A percentile compares a stretch with the other conserved stretches of the same genome.
Evolutionary conservation across 2,113 vertebrate genomes (phyloP).

Genomic region (Macrotus californicus): DNA sequence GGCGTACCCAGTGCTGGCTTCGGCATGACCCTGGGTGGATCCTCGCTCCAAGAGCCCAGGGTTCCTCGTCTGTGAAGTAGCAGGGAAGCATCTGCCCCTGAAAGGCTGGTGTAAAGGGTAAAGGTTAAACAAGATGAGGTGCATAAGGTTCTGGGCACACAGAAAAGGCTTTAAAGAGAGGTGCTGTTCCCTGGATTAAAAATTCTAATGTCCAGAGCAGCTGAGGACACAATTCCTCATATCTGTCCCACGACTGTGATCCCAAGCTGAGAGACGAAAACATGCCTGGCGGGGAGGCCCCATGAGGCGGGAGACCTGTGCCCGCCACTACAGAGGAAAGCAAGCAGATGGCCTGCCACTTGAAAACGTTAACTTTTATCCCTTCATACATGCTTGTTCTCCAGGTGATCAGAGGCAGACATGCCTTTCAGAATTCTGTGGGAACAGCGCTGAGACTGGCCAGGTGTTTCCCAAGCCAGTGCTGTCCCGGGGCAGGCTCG

Average conservation of each 20-base stretch:
- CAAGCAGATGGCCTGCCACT: accelerated
- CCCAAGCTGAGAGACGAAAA: neutral
- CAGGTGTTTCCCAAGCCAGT: neutral
- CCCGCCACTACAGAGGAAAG: neutral
- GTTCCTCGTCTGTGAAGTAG: neutral
- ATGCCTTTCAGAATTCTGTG: neutral
- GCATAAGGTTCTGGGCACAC: neutral
- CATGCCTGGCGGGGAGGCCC: neutral
- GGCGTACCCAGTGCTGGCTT: neutral
- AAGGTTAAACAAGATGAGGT: neutral
- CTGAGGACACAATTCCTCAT: neutral
- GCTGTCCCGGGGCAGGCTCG: neutral
- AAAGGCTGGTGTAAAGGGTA: neutral
- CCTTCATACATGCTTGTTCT: neutral
- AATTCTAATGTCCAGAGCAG: too few species aligned
- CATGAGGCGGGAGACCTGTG: neutral
- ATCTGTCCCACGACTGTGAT: neutral
- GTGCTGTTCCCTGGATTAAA: neutral
- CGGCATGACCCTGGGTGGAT: neutral
- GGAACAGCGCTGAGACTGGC: neutral
- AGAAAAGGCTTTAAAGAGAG: neutral
- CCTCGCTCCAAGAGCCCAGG: neutral
- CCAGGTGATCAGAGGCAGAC: neutral
- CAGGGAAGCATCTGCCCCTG: neutral
- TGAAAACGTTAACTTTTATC: neutral